phyloP scores from a whole-genome alignment of 1,140 invertebrate species.

The Halyomorpha halys region DNA sequence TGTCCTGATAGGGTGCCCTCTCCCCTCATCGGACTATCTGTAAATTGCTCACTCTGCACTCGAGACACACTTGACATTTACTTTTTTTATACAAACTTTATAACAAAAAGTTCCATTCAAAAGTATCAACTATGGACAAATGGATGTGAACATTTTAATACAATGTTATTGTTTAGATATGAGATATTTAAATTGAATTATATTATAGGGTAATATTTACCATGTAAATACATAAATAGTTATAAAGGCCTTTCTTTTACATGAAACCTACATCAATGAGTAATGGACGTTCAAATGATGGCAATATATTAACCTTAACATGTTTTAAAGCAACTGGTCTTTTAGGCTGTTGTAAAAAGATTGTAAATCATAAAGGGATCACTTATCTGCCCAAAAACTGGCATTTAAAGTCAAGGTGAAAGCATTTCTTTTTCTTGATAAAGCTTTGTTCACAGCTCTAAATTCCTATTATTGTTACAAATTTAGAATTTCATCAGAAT shows the following conservation, averaged over 20 bases:
- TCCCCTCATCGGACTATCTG: slow-evolving; percentile 26
- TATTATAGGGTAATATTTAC: slow-evolving; percentile 15
- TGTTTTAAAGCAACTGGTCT: too few relatives aligned
- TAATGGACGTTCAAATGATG: too few relatives aligned
- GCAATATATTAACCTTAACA: too few relatives aligned
- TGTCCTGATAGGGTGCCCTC: slow-evolving; percentile 1
- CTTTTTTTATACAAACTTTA: slow-evolving; percentile 10
- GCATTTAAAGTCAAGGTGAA: too few relatives aligned
- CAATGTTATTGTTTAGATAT: background rate
- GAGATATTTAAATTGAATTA: background rate
- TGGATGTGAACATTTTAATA: slow-evolving; percentile 1
- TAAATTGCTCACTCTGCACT: slow-evolving; percentile 31
- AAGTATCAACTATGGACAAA: background rate
- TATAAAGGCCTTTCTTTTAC: slow-evolving; percentile 3
- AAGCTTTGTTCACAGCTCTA: too few relatives aligned
- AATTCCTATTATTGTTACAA: too few relatives aligned
- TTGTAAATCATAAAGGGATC: too few relatives aligned
- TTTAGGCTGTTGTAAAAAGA: too few relatives aligned
- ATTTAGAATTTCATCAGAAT: too few relatives aligned
- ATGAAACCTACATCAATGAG: background rate
- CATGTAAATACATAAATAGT: slow-evolving; percentile 6
- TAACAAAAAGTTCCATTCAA: background rate
- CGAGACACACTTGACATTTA: slow-evolving; percentile 18
- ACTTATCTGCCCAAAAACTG: too few relatives aligned
- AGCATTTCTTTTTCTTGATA: too few relatives aligned